A percentile compares a stretch with the other conserved stretches of the same genome.
Conservation (phyloP, 2,113 vertebrate genomes). For the Ivindomyrus marchei region DNA sequence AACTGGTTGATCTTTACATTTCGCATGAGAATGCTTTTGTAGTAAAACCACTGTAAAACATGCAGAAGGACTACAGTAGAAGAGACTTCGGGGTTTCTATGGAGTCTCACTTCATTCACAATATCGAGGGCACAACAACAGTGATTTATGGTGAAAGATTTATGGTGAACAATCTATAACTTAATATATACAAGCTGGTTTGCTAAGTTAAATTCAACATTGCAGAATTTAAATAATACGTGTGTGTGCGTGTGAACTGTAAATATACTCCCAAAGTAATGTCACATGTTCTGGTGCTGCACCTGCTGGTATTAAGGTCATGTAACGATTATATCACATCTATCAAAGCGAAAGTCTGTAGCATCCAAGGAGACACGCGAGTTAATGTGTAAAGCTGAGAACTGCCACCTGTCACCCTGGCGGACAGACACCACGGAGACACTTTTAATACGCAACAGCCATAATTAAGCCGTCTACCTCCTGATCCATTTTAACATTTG, state of each 20-base stretch:
- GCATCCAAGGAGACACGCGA: background rate
- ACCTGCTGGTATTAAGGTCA: background rate
- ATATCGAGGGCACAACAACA: background rate
- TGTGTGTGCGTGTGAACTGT: background rate
- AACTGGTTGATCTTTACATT: background rate
- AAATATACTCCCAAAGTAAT: background rate
- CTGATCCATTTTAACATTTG: background rate
- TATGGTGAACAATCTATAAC: background rate
- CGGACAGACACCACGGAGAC: background rate
- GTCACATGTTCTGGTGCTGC: background rate
- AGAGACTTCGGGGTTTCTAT: background rate
- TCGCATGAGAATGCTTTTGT: background rate
- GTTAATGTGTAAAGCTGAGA: background rate
- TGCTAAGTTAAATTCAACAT: background rate
- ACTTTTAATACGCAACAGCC: background rate
- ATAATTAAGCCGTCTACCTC: background rate
- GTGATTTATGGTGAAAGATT: background rate
- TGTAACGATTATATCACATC: conserved; percentile 1
- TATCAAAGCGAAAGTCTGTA: conserved; percentile 6
- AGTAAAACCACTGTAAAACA: background rate
- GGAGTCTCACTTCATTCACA: background rate
- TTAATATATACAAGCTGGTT: background rate
- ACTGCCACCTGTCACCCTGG: conserved; percentile 7
- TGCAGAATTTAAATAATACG: background rate
- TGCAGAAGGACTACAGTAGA: background rate